These are phyloP conservation scores for Colletes gigas DNA, from an alignment of 1,140 invertebrate genomes.

Conservation along the genomic window DNA sequence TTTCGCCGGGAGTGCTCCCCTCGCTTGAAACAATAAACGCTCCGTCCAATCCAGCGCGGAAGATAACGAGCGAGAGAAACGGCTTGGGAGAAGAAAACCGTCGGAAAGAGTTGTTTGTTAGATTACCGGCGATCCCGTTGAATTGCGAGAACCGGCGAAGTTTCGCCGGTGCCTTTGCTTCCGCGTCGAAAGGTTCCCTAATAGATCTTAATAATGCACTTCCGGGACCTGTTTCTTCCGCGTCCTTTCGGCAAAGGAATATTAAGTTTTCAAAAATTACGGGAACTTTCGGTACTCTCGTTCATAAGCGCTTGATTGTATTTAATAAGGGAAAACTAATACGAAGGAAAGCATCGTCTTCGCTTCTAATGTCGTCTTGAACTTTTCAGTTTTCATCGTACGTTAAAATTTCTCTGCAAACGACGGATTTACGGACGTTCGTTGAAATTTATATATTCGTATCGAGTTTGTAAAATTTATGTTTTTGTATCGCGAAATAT, in stretches of 20 bases:
- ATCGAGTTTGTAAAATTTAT: no score
- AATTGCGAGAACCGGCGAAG: slow-evolving; percentile 62
- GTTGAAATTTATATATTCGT: no score
- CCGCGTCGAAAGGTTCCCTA: slow-evolving; percentile 57
- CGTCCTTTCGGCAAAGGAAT: slow-evolving; percentile 31
- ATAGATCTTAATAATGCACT: slow-evolving; percentile 67
- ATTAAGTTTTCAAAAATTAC: slow-evolving; percentile 34
- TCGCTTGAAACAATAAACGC: slow-evolving; percentile 74
- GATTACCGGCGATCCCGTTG: slow-evolving; percentile 59
- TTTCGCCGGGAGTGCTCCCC: slow-evolving; percentile 49
- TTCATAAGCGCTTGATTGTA: slow-evolving; percentile 1
- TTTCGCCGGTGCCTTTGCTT: slow-evolving; percentile 55
- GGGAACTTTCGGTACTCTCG: slow-evolving; percentile 19
- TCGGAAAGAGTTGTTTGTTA: slow-evolving; percentile 68
- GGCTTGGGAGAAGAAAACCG: slow-evolving; percentile 27
- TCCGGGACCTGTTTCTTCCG: slow-evolving; percentile 33
- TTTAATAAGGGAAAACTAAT: slow-evolving; percentile 1
- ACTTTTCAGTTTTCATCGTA: not conserved
- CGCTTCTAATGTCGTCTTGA: no score
- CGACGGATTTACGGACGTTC: no score
- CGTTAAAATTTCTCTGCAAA: not conserved
- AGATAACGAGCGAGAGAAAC: slow-evolving; percentile 67
- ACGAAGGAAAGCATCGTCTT: not conserved
- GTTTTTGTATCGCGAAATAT: no score
- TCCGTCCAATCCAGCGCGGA: slow-evolving; percentile 68